Conservation (phyloP, 2,797 vertebrate species). For the Myotis daubentonii region DNA sequence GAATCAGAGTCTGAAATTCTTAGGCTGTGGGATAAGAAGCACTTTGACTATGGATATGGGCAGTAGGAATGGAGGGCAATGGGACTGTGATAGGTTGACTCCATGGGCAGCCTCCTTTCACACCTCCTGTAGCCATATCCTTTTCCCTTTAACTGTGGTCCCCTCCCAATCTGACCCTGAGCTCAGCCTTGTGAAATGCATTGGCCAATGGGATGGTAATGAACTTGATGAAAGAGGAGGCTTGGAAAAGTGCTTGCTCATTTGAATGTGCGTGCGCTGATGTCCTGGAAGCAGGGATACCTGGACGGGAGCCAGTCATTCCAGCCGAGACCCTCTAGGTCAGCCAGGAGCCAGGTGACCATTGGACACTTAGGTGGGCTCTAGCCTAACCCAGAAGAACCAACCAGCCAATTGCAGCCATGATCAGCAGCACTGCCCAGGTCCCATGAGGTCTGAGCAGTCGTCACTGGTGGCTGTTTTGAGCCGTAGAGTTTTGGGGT, state of each 20-base stretch:
- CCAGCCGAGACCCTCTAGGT: neutral
- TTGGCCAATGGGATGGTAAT: neutral
- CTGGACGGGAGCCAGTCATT: neutral
- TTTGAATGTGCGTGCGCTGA: no score
- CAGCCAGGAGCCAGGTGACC: neutral
- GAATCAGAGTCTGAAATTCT: no score
- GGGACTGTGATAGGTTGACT: neutral
- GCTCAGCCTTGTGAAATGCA: neutral
- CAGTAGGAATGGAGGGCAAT: no score
- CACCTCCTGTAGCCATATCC: neutral
- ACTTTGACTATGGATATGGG: neutral
- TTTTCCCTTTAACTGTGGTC: neutral
- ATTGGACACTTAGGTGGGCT: neutral
- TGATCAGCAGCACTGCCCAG: fast-evolving
- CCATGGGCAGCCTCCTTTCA: neutral
- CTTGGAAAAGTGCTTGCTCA: neutral
- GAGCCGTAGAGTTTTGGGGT: neutral
- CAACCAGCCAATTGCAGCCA: neutral
- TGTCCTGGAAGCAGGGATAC: neutral
- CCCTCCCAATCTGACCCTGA: neutral
- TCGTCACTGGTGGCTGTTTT: neutral
- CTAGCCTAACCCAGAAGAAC: neutral
- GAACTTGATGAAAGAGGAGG: neutral
- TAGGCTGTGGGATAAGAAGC: neutral
- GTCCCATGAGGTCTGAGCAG: fast-evolving